phyloP scores from a whole-genome alignment of 2,797 vertebrate species.

The Spinus olivaceus region DNA sequence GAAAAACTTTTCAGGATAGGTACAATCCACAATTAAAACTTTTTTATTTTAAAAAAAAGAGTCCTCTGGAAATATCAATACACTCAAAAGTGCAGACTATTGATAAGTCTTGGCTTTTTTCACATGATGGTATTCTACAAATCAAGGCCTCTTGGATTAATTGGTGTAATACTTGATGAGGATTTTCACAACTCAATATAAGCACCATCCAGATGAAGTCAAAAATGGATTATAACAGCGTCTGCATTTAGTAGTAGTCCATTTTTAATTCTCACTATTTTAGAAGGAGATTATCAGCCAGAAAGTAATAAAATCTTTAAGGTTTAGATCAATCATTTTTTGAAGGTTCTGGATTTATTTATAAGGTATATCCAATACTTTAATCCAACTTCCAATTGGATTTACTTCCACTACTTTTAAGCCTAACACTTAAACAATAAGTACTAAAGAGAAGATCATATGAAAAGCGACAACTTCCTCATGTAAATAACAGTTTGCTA shows the following conservation, averaged over 20 bases:
- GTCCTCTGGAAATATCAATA: not conserved
- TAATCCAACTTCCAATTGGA: not conserved
- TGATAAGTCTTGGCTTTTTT: not conserved
- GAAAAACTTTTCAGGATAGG: not conserved
- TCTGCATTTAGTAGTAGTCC: not conserved
- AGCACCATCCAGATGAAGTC: not conserved
- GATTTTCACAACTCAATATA: not conserved
- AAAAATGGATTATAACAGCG: not conserved
- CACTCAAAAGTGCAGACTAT: not conserved
- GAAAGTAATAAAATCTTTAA: not conserved
- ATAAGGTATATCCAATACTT: not conserved
- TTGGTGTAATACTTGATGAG: not conserved
- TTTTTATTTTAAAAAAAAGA: not conserved
- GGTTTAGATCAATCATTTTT: not conserved
- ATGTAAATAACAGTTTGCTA: not conserved
- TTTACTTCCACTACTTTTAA: not conserved
- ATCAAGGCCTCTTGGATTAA: not conserved
- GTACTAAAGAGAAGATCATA: not conserved
- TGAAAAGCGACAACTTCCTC: not conserved
- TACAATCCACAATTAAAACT: not conserved
- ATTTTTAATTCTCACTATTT: not conserved
- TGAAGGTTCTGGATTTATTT: not conserved
- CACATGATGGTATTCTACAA: not conserved
- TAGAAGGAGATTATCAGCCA: not conserved
- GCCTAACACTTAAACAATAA: not conserved